Base-by-base conservation (phyloP, 2,888 invertebrate species). In the Leptopilina drosophilae region DNA sequence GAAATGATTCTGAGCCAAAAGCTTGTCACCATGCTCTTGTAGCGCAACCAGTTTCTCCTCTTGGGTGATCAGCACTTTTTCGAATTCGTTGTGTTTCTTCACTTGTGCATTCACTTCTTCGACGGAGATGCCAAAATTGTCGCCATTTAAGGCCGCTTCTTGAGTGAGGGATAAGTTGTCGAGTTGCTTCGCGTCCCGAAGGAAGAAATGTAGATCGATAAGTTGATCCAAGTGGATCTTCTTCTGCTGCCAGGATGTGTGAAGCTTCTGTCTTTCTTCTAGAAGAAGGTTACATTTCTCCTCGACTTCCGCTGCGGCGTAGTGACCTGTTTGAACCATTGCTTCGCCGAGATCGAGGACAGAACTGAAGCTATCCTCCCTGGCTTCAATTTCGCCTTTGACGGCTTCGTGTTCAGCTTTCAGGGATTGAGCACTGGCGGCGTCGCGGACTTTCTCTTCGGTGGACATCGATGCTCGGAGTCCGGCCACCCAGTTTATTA, bases 31-130 rank as follows among this genome's bases (percentile, higher is more conserved):
- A 89, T 97, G 97, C 80, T 95, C 96, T 91, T 96, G 95, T 67
- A 98, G 92, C 0, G 96, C 94, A 0, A 94, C 94, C 26, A 98
- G 93, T 92, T 97, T 97, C 91, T 98, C 98, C 85, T 98, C 98
- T 93, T 97, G 95, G 0, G 97, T 96, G 14, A 95, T 95, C 8
- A 99, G 94, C 0, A 98, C 93, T 88, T 98, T 98, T 90, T 98
- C 98, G 90, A 99, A 98, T 3, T 97, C 98, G 86, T 98, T 98
- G 87, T 99, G 98, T 89, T 98, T 98, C 92, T 97, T 98, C 42
- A 97, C 94, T 88, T 97, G 95, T 64, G 95, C 96, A 86, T 97
- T 96, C 0, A 99, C 98, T 89, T 97, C 97, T 88, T 98, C 98
- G 0, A 97, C 96, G 0, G 95, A 95, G 64, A 96, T 94, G 0